phyloP scores from a whole-genome alignment of 2,113 vertebrate genomes.

The rat (Rattus norvegicus) region DNA sequence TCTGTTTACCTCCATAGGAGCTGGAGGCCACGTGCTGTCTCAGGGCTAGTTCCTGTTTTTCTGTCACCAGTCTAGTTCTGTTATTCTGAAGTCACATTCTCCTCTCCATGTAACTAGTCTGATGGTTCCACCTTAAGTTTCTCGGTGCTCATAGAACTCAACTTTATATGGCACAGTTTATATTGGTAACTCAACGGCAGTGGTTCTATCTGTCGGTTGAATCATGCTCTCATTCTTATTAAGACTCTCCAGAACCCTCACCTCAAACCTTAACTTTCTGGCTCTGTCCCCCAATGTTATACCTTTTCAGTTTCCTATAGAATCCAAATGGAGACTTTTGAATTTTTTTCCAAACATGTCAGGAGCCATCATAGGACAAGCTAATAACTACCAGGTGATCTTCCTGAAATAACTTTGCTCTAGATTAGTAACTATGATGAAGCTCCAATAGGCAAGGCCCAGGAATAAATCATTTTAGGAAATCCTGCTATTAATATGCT shows the following conservation, averaged over 20 bases:
- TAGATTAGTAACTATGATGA: too few species aligned
- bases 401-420: too few species aligned
- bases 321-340: background rate
- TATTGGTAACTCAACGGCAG: background rate
- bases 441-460: too few species aligned
- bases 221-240: background rate
- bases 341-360: background rate
- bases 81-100: background rate
- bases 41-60: background rate
- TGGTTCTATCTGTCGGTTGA: background rate
- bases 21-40: background rate
- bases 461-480: too few species aligned
- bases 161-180: background rate
- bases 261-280: background rate
- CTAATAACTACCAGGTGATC: too few species aligned
- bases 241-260: background rate
- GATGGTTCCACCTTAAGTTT: background rate
- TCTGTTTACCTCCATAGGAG: background rate
- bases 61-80: background rate
- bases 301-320: background rate
- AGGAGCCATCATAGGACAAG: too few species aligned
- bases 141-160: background rate
- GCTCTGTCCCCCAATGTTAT: background rate
- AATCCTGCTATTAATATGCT: too few species aligned
- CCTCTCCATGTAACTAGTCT: background rate